Evolutionary conservation across 2,797 vertebrate genomes (phyloP).

Genomic region (Poeciliopsis infans): DNA sequence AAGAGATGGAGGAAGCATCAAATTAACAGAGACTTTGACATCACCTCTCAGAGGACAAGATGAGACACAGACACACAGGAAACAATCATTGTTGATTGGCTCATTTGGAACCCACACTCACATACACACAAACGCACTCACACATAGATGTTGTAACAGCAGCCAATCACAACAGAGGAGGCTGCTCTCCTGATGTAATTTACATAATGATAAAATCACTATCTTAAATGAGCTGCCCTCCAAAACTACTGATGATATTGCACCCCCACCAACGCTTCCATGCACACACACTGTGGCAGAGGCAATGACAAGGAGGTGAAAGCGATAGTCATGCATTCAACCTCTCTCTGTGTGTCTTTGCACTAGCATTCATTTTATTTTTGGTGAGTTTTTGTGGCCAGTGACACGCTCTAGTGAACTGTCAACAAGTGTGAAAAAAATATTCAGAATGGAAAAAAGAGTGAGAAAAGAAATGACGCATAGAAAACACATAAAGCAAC

Average conservation of each 20-base stretch:
- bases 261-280: neutral
- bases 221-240: constrained; percentile 43
- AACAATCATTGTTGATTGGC: constrained; percentile 55
- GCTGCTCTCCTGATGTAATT: constrained; percentile 54
- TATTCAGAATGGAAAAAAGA: constrained; percentile 14
- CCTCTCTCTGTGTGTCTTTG: constrained; percentile 9
- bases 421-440: constrained; percentile 41
- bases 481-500: constrained; percentile 5
- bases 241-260: constrained; percentile 25
- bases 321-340: constrained; percentile 11
- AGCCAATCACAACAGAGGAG: constrained; percentile 56
- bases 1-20: constrained; percentile 24
- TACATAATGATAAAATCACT: constrained; percentile 59
- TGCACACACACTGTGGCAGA: neutral
- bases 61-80: constrained; percentile 40
- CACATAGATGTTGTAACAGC: constrained; percentile 22
- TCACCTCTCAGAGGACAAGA: constrained; percentile 39
- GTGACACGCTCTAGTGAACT: constrained; percentile 44
- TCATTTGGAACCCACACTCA: constrained; percentile 42
- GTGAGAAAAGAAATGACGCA: neutral
- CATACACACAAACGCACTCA: constrained; percentile 13
- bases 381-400: constrained; percentile 47
- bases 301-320: constrained; percentile 12
- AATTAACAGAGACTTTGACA: constrained; percentile 48
- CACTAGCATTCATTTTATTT: constrained; percentile 41